Evolutionary conservation across 2,888 invertebrate species (phyloP), one percentile per base, ranked within the genome.

Genomic region (Cyclophora punctaria): DNA sequence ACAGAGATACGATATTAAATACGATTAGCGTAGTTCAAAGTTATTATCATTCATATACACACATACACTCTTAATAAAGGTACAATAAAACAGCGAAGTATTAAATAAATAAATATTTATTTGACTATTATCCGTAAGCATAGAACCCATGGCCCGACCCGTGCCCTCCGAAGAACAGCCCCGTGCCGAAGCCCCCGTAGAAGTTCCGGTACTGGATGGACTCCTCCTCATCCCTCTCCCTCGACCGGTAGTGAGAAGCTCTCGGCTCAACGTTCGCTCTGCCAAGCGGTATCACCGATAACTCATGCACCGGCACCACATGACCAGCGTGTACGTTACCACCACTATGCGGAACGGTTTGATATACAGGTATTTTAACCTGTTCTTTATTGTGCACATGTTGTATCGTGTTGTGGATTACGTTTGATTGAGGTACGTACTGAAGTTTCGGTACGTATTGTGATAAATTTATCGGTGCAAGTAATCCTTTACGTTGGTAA

Each of bases 121-220:
- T 40, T 46, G 5, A 47, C 47, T 53, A 56, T 58, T 71, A 77
- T 52, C 83, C 83, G 55, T 79, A 82, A 37, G 80, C 67, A 57
- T 83, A 85, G 60, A 78, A 86, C 0, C 87, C 87, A 47, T 87
- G 87, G 0, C 87, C 87, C 1, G 84, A 78, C 0, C 87, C 87
- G 6, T 84, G 85, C 0, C 87, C 87, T 0, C 87, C 87, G 20
- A 78, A 83, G 34, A 74, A 74, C 55, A 85, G 63, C 0, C 85
- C 85, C 0, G 72, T 73, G 0, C 87, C 87, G 45, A 75, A 84
- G 3, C 87, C 87, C 0, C 87, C 87, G 50, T 80, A 75, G 41
- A 80, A 81, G 2, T 75, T 81, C 46, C 85, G 67, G 50, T 71
- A 82, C 40, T 67, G 65, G 35, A 75, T 80, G 7, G 66, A 56